Conservation (phyloP, 2,797 vertebrate genomes). For the Eupleurogrammus muticus region DNA sequence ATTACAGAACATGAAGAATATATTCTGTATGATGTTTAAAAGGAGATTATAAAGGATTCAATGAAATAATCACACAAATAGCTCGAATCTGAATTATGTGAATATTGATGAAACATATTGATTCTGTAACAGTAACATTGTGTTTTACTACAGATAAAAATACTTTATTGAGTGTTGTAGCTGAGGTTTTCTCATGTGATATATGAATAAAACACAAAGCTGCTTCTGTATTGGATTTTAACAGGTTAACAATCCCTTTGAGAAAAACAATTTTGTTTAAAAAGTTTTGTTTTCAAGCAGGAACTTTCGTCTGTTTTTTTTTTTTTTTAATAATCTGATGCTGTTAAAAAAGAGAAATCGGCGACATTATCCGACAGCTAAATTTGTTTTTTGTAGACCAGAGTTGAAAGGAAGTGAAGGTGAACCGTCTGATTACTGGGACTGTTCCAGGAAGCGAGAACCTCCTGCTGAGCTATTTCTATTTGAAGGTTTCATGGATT, state of each 20-base stretch:
- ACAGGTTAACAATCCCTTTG: background rate
- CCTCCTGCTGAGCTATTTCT: conserved; percentile 34
- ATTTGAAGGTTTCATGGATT: conserved; percentile 40
- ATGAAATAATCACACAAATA: no score
- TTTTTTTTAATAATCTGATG: conserved; percentile 4
- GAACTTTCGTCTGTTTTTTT: background rate
- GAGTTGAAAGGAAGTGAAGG: conserved; percentile 20
- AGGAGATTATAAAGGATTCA: no score
- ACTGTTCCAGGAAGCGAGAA: conserved; percentile 24
- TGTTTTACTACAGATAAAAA: no score
- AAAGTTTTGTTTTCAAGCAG: background rate
- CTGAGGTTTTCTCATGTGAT: no score
- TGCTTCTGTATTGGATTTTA: no score
- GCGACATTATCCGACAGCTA: background rate
- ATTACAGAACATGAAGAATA: no score
- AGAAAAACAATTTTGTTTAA: conserved; percentile 10
- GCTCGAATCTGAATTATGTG: no score
- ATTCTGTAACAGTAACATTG: no score
- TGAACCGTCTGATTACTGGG: conserved; percentile 29
- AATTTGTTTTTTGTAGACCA: background rate
- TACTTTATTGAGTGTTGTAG: no score
- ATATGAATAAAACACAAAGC: no score
- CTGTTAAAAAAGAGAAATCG: background rate
- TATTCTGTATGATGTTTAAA: no score
- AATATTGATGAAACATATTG: no score